Percentiles rank a stretch among this genome's conserved stretches.
Conservation (phyloP, 2,113 vertebrate genomes). For the Nothobranchius kuhntae region DNA sequence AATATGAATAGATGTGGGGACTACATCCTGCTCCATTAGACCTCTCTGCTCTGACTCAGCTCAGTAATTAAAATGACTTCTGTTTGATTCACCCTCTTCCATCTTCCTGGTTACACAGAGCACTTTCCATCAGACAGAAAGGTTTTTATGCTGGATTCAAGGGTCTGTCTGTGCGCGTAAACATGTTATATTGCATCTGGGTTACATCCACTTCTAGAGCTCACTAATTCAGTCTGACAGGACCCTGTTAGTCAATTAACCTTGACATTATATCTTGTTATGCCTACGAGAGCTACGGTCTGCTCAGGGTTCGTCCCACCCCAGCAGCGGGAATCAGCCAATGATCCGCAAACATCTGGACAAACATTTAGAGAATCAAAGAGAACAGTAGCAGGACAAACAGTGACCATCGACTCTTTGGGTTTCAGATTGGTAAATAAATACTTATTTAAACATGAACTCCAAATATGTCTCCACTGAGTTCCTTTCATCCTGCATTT, state of each 20-base stretch:
- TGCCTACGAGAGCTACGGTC: conserved; percentile 45
- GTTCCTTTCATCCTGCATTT: too few relatives aligned
- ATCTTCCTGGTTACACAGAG: not conserved
- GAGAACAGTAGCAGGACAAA: too few relatives aligned
- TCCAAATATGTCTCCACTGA: too few relatives aligned
- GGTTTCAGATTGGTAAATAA: too few relatives aligned
- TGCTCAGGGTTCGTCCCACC: conserved; percentile 29
- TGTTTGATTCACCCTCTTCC: not conserved
- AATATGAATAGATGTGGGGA: not conserved
- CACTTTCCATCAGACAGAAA: conserved; percentile 25
- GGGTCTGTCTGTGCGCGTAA: conserved; percentile 12
- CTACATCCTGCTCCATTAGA: not conserved
- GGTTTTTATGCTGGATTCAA: conserved; percentile 15
- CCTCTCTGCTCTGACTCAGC: conserved; percentile 1
- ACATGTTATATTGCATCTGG: conserved; percentile 51
- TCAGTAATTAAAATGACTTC: conserved; percentile 10
- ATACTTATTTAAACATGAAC: too few relatives aligned
- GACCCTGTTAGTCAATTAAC: conserved; percentile 79
- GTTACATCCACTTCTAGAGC: conserved; percentile 54
- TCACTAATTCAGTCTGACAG: conserved; percentile 72
- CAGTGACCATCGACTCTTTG: too few relatives aligned
- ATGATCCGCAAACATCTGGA: conserved; percentile 3
- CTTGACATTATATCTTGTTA: conserved; percentile 73
- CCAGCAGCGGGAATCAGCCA: conserved; percentile 17
- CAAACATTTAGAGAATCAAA: too few relatives aligned